Evolutionary conservation across 2,888 invertebrate genomes (phyloP), one percentile per base, ranked within the genome.

Genomic region (Lottia gigantea): DNA sequence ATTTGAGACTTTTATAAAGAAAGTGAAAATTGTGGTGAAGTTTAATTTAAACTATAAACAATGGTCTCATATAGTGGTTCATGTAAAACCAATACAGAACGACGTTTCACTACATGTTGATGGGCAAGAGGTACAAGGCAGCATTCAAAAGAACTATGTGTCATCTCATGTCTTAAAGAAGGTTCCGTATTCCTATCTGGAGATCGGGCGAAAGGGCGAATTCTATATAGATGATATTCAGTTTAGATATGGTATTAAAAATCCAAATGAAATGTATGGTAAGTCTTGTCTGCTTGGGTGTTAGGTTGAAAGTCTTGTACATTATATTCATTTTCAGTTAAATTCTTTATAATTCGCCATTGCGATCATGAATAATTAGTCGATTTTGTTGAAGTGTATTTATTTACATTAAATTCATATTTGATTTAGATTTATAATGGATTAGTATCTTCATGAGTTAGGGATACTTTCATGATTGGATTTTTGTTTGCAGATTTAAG

Each of bases 161-260:
- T 31, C 55, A 16, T 40, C 63, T n/a, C 47, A 71, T 25, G 45
- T 73, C 14, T 19, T 45, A 14, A 67, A 71, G 11, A 23, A 47
- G 25, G 67, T 68, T 46, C 65, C 62, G 4, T 64, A 70, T 23
- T 71, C 75, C 12, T 75, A 73, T 23, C n/a, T 75, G 46, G 65
- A 63, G 14, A 70, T 75, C n/a, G 75, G 75, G 19, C 63, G 47
- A 23, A 31, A 55, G 6, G 75, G 75, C 14, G 66, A 26, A n/a
- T 75, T 75, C 49, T 70, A 71, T 46, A 68, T 75, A n/a, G 75
- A 75, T 73, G 75, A 75, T 55, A 31, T 75, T 46, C 62, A 67
- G 31, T 71, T 70, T 64, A 47, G 46, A n/a, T 67, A 64, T 31
- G 61, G 55, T 16, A 31, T 45, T 8, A 47, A 46, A 26, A 46